These are phyloP conservation scores for Toxotes lorentzi DNA, from an alignment of 2,797 vertebrate genomes.

Conservation along the genomic window DNA sequence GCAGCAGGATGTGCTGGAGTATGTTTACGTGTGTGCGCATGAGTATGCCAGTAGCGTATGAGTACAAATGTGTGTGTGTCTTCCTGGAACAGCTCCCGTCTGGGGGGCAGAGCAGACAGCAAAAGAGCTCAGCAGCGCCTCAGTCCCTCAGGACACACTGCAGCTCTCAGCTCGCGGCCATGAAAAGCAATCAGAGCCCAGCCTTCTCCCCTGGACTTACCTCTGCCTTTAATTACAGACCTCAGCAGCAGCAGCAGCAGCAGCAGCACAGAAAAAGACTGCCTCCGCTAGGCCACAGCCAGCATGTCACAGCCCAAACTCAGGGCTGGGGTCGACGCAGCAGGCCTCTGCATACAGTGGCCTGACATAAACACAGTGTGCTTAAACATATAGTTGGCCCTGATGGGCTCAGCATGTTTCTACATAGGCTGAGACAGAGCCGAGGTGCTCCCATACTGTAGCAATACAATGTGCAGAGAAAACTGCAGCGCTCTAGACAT, in stretches of 20 bases:
- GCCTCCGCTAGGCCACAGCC: constrained; percentile 71
- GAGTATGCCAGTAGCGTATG: constrained; percentile 49
- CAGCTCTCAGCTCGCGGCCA: constrained; percentile 81
- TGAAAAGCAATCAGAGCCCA: constrained; percentile 87
- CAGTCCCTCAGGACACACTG: constrained; percentile 80
- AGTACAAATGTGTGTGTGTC: constrained; percentile 64
- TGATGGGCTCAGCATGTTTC: constrained; percentile 51
- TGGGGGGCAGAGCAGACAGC: constrained; percentile 67
- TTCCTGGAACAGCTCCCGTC: constrained; percentile 71
- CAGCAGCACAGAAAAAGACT: constrained; percentile 64
- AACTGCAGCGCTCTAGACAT: constrained; percentile 47
- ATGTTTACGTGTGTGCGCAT: constrained; percentile 41
- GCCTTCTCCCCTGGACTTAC: constrained; percentile 85
- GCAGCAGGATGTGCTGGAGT: constrained; percentile 21
- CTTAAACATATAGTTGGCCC: constrained; percentile 48
- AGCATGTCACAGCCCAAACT: constrained; percentile 62
- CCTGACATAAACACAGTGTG: constrained; percentile 53
- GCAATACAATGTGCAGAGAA: constrained; percentile 45
- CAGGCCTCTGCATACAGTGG: constrained; percentile 58
- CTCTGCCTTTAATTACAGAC: constrained; percentile 88
- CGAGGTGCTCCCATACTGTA: constrained; percentile 44
- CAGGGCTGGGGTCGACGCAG: constrained; percentile 52
- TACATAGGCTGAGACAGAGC: constrained; percentile 32
- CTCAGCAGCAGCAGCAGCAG: constrained; percentile 61
- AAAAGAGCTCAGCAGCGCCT: constrained; percentile 79